Evolutionary conservation across 2,888 invertebrate species (phyloP), one percentile per base, ranked within the genome.

Genomic region (Leptinotarsa haldemani): DNA sequence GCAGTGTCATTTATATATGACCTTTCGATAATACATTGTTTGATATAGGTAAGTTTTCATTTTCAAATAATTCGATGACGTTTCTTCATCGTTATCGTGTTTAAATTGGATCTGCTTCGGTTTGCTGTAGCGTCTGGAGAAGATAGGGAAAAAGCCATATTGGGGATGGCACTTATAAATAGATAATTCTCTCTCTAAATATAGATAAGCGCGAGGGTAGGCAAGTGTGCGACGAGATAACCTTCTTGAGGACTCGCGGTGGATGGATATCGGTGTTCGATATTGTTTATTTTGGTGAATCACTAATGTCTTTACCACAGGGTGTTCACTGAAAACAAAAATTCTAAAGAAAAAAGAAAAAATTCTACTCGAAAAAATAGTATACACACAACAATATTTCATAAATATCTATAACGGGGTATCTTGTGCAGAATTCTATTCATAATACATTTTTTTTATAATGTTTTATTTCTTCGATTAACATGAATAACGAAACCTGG

Each of bases 121-220:
- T 68, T 68, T 68, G 68, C 58, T 64, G 20, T 70, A 18, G 30
- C 47, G 64, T 70, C 64, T 70, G 63, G 64, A 50, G 25, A 7
- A 70, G 68, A 68, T 68, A 68, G 68, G 68, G 61, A 61, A 4
- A 13, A 18, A 61, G 18, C 58, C 58, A 61, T 61, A 61, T 30
- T 61, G 61, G 67, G 68, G 68, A 68, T 68, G 68, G 68, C 56
- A 68, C 68, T 68, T 68, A 68, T 68, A 56, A 56, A 68, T 68
- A 68, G 68, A 68, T 68, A 68, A 68, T 68, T 68, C 58, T 68
- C 56, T 68, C 47, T 68, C 68, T 56, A 68, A 68, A 68, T 68
- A 68, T 68, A 68, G 68, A 68, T 68, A 68, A 68, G 68, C 56
- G 56, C 16, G 46, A 68, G 68, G 68, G 46, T 56, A 68, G 56